Base-by-base conservation (phyloP, 2,797 vertebrate genomes). In the Galaxias olidus region DNA sequence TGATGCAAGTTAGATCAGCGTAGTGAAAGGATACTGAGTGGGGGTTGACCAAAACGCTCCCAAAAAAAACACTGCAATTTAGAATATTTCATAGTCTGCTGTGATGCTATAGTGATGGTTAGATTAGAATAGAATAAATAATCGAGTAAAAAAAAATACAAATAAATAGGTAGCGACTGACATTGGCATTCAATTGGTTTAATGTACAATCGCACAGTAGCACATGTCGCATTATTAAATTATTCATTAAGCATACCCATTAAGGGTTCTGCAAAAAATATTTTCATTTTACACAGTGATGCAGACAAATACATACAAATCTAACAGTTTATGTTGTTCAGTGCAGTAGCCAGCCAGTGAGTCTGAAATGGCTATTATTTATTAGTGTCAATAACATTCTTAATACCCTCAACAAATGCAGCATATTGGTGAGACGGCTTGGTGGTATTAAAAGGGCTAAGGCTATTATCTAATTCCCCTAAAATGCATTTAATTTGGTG, bases 401-500 rank as follows among this genome's bases (percentile, higher is more conserved):
- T 61, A 68, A 78, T 68, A 70, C 55, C 44, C n/a, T 51, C 55
- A 48, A 19, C 18, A 59, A 63, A 68, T 66, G 65, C 17, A n/a
- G 15, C 57, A 13, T 44, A 51, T 19, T 71, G 69, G 56, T 17
- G 58, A 56, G 53, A 46, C 45, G 71, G 67, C 68, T 58, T 58
- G 0, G 20, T 48, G 10, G 20, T 42, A 60, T 64, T 66, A 54
- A 57, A 18, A 66, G 61, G 45, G 62, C 41, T 12, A 20, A 53
- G 0, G 4, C 42, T 61, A 69, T 68, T 43, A 74, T 81, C 53
- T 59, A 0, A 71, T 75, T 80, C 71, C 66, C 55, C 43, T 50
- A 44, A 60, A 68, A 71, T 57, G 55, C 58, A 44, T 45, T 75
- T 44, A 15, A 44, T 45, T 75, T 44, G 19, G 41, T 18, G 13